A percentile compares a stretch with the other conserved stretches of the same genome.
phyloP scores from a whole-genome alignment of 2,888 invertebrate species.

The Eilema griseolum region DNA sequence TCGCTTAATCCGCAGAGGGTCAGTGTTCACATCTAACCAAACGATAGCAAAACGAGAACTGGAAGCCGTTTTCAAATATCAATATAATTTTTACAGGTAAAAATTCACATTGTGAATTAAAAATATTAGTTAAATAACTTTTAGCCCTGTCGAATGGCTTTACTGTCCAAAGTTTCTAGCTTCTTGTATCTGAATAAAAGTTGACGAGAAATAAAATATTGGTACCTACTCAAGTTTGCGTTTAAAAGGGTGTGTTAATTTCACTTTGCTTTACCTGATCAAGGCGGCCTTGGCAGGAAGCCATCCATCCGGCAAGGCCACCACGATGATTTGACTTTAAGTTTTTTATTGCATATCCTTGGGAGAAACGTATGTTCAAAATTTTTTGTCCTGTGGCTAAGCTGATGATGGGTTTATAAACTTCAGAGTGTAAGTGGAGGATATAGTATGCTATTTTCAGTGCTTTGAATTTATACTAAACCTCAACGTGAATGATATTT shows the following conservation, averaged over 20 bases:
- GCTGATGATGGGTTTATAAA: neutral
- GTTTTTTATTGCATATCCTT: neutral
- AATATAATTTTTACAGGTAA: neutral
- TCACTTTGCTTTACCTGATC: too few relatives aligned
- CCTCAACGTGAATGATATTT: too few relatives aligned
- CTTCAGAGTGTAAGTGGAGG: too few relatives aligned
- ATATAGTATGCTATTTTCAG: too few relatives aligned
- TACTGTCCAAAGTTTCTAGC: neutral
- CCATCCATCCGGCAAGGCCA: too few relatives aligned
- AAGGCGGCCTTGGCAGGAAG: too few relatives aligned
- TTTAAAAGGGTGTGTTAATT: too few relatives aligned
- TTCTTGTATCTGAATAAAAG: too few relatives aligned
- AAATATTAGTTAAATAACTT: neutral
- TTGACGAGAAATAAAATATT: neutral
- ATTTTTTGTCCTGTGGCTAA: neutral
- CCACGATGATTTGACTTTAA: neutral
- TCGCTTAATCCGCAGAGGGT: constrained; percentile 41
- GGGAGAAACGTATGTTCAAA: too few relatives aligned
- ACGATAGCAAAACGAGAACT: constrained; percentile 34
- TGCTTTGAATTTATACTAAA: too few relatives aligned
- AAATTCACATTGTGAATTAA: too few relatives aligned
- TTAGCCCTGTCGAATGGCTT: neutral
- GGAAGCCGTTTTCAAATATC: neutral
- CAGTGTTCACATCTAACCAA: constrained; percentile 19
- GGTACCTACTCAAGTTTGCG: neutral